These are phyloP conservation scores for Procavia capensis DNA, from an alignment of 2,113 vertebrate species.

Conservation along the genomic window DNA sequence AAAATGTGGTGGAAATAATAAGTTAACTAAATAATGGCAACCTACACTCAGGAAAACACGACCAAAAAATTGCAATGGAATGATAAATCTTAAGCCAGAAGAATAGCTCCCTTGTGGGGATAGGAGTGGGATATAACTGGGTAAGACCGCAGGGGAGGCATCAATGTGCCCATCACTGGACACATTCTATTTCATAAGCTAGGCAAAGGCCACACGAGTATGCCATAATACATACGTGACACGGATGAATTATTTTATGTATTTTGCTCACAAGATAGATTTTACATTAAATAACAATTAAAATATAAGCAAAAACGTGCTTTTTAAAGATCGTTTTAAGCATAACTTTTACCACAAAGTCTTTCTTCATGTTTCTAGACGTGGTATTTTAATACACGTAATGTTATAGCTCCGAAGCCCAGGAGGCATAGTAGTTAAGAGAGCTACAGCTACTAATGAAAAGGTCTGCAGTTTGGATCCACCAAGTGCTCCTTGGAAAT, in stretches of 20 bases:
- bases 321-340: neutral
- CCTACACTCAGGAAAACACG: neutral
- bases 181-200: neutral
- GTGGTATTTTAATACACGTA: neutral
- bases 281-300: neutral
- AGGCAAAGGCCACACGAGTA: neutral
- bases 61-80: slow-evolving; percentile 9
- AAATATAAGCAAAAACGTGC: neutral
- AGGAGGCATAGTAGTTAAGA: neutral
- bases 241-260: neutral
- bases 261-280: neutral
- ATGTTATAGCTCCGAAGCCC: neutral
- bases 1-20: neutral
- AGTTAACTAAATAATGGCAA: neutral
- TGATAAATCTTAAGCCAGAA: neutral
- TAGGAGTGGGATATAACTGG: neutral
- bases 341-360: neutral
- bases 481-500: no score
- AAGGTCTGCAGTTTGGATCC: no score
- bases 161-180: neutral
- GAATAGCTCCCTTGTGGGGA: neutral
- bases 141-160: accelerated
- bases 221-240: neutral
- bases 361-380: slow-evolving; percentile 3
- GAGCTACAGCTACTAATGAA: no score